Evolutionary conservation across 2,797 vertebrate genomes (phyloP).

Genomic region (Pteropus rufus): DNA sequence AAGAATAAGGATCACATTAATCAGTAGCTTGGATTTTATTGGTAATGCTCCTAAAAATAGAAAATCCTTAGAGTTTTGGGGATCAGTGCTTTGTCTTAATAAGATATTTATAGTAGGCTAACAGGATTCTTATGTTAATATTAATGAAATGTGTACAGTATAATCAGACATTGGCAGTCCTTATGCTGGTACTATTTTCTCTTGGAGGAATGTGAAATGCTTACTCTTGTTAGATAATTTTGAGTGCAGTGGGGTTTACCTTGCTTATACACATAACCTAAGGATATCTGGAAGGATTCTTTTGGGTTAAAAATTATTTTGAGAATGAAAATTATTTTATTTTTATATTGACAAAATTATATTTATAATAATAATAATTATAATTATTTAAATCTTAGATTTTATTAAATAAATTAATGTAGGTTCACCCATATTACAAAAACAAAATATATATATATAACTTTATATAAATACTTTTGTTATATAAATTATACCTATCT

Average conservation of each 20-base stretch:
- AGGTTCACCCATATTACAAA: background rate
- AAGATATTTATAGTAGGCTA: background rate
- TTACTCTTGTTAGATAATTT: background rate
- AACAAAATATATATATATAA: background rate
- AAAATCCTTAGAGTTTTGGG: background rate
- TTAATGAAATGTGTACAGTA: background rate
- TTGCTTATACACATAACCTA: background rate
- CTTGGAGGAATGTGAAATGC: background rate
- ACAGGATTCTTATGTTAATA: background rate
- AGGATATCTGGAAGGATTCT: background rate
- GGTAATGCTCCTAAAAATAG: background rate
- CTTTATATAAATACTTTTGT: background rate
- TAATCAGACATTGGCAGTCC: background rate
- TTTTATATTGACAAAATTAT: background rate
- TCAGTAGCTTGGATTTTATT: background rate
- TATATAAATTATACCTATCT: background rate
- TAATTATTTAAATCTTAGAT: background rate
- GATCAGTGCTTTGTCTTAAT: background rate
- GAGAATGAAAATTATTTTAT: background rate
- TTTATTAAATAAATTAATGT: background rate
- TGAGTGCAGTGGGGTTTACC: background rate
- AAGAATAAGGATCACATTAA: background rate
- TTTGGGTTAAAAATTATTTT: background rate
- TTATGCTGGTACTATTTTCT: background rate
- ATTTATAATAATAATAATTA: background rate